A percentile compares a stretch with the other conserved stretches of the same genome.
Evolutionary conservation across 35 echinoderm and acorn worm genomes (phyloP).

Genomic region (Ophioderma brevispina): DNA sequence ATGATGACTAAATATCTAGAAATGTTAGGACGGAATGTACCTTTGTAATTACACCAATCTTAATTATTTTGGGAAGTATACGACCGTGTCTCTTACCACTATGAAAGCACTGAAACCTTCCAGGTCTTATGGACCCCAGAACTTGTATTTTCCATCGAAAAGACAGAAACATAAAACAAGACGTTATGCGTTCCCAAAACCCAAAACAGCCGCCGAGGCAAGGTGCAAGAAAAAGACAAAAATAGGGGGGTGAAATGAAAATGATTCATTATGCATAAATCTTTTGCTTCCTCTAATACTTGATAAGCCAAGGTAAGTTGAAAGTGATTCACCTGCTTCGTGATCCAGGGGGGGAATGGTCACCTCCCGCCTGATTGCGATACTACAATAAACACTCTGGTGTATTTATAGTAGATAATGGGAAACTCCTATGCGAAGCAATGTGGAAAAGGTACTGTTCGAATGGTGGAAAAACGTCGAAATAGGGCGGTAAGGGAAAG

Average conservation of each 20-base stretch:
- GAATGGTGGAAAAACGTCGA: slow-evolving; percentile 52
- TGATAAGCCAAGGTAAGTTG: slow-evolving; percentile 27
- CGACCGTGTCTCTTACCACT: neutral
- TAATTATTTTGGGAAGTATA: slow-evolving; percentile 5
- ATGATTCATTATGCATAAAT: slow-evolving; percentile 57
- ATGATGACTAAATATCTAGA: neutral
- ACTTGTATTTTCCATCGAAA: neutral
- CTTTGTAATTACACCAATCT: slow-evolving; percentile 6
- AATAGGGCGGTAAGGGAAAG: slow-evolving; percentile 28
- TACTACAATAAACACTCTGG: neutral
- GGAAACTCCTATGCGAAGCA: neutral
- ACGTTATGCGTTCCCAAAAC: neutral
- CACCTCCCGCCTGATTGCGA: slow-evolving; percentile 29
- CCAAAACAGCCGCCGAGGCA: neutral
- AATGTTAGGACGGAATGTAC: slow-evolving; percentile 5
- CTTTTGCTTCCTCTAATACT: slow-evolving; percentile 57
- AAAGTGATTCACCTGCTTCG: slow-evolving; percentile 67
- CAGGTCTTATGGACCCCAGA: neutral
- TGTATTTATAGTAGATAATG: neutral
- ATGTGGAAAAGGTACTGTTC: slow-evolving; percentile 38
- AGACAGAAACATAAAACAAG: neutral
- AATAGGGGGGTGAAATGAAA: slow-evolving; percentile 45
- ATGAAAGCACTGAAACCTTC: neutral
- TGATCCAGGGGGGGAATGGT: slow-evolving; percentile 62
- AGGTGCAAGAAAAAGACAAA: slow-evolving; percentile 30